These are phyloP conservation scores for Gastrophysa polygoni DNA, from an alignment of 2,888 invertebrate species.

Conservation along the genomic window DNA sequence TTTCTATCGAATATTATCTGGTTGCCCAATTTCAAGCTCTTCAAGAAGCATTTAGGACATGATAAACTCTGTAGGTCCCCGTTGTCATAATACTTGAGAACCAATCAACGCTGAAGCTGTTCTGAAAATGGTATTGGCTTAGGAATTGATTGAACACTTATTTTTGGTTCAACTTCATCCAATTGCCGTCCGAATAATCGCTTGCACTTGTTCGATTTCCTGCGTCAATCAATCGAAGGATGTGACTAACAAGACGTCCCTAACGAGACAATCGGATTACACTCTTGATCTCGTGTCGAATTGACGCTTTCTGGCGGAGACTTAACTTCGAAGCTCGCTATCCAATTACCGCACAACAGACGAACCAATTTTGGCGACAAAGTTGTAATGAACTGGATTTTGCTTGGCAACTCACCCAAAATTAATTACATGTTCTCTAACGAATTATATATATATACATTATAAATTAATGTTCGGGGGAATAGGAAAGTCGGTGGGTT, in stretches of 20 bases:
- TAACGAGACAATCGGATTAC: conserved; percentile 59
- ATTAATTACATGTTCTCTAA: conserved; percentile 7
- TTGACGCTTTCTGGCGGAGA: conserved; percentile 51
- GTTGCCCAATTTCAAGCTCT: too few species aligned
- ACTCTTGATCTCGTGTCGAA: conserved; percentile 55
- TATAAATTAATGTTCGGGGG: conserved; percentile 15
- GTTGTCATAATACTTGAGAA: too few species aligned
- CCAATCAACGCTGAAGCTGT: too few species aligned
- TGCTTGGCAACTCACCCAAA: conserved; percentile 3
- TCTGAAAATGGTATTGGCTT: too few species aligned
- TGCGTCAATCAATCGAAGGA: conserved; percentile 24
- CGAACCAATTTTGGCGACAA: conserved; percentile 19
- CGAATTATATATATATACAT: too few species aligned
- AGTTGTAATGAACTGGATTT: conserved; percentile 21
- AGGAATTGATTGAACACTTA: neutral
- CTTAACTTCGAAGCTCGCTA: conserved; percentile 42
- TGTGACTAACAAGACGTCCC: conserved; percentile 56
- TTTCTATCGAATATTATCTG: too few species aligned
- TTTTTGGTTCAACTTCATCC: neutral
- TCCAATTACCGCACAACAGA: conserved; percentile 46
- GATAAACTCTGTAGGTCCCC: too few species aligned
- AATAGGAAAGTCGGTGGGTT: conserved; percentile 38
- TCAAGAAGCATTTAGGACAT: too few species aligned
- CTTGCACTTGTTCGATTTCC: conserved; percentile 12
- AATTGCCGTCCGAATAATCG: neutral